A percentile compares a stretch with the other conserved stretches of the same genome.
These are phyloP conservation scores for Erinaceus europaeus DNA, from an alignment of 2,113 vertebrate genomes.

Conservation along the genomic window DNA sequence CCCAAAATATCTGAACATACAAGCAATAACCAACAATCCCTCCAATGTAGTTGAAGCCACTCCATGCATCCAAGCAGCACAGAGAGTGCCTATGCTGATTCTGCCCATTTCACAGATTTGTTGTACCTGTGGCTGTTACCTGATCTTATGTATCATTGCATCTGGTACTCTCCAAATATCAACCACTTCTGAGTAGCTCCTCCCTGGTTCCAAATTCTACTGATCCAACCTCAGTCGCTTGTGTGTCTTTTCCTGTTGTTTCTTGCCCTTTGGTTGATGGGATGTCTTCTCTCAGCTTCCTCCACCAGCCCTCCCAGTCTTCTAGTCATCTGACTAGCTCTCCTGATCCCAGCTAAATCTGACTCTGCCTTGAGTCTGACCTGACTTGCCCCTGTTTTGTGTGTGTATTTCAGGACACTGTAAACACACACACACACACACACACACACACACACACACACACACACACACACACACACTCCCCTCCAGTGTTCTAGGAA, in stretches of 20 bases:
- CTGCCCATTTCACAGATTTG: too few relatives aligned
- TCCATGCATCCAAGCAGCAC: too few relatives aligned
- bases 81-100: too few relatives aligned
- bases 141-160: too few relatives aligned
- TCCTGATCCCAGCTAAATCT: background rate
- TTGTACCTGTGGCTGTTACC: too few relatives aligned
- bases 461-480: too few relatives aligned
- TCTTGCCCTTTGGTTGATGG: background rate
- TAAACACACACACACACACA: background rate
- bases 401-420: too few relatives aligned
- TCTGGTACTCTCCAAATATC: too few relatives aligned
- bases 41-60: background rate
- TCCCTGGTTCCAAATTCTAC: background rate
- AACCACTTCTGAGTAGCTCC: background rate
- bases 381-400: too few relatives aligned
- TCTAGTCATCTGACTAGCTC: background rate
- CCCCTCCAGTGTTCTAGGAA: background rate
- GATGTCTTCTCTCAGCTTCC: background rate
- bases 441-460: too few relatives aligned
- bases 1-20: accelerated
- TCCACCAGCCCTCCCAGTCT: background rate
- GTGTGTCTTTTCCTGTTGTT: background rate
- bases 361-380: too few relatives aligned
- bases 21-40: background rate
- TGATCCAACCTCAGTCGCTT: background rate